Evolutionary conservation across 2,113 vertebrate species (phyloP).

Genomic region (Tragulus kanchil): DNA sequence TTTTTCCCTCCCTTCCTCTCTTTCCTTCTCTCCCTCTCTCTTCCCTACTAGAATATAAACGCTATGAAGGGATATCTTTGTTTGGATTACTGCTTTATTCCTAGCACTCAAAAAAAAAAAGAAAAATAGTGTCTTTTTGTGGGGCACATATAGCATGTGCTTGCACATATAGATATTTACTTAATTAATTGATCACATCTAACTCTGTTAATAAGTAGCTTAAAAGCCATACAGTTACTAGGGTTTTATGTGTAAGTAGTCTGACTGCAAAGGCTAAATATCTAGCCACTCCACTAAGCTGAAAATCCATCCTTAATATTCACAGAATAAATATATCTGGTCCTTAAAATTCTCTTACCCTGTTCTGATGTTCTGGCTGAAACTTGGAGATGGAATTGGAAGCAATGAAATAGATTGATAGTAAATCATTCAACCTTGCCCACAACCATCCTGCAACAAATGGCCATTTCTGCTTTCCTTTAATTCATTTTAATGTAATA

Average conservation of each 20-base stretch:
- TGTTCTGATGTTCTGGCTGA: not conserved
- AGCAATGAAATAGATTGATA: not conserved
- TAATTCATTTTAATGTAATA: slow-evolving; percentile 25
- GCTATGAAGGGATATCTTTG: not conserved
- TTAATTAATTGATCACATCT: slow-evolving; percentile 31
- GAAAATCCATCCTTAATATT: not conserved
- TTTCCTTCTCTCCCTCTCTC: not conserved
- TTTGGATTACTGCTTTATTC: not conserved
- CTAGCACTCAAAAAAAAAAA: not conserved
- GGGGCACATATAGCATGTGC: not conserved
- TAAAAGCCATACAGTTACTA: slow-evolving; percentile 34
- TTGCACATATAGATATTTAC: slow-evolving; percentile 25
- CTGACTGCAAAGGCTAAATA: slow-evolving; percentile 45
- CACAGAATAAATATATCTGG: not conserved
- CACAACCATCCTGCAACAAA: not conserved
- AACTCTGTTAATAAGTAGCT: slow-evolving; percentile 43
- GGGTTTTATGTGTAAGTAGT: not conserved
- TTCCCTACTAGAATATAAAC: not conserved
- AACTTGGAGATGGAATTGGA: not conserved
- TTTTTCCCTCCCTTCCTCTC: not conserved
- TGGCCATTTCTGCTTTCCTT: not conserved
- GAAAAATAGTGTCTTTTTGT: not conserved
- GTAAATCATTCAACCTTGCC: not conserved
- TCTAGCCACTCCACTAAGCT: not conserved
- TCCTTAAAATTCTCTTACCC: slow-evolving; percentile 16